Percentiles rank a stretch among this genome's conserved stretches.
These are phyloP conservation scores for Zosterops japonicus DNA, from an alignment of 2,113 vertebrate species.

Conservation along the genomic window DNA sequence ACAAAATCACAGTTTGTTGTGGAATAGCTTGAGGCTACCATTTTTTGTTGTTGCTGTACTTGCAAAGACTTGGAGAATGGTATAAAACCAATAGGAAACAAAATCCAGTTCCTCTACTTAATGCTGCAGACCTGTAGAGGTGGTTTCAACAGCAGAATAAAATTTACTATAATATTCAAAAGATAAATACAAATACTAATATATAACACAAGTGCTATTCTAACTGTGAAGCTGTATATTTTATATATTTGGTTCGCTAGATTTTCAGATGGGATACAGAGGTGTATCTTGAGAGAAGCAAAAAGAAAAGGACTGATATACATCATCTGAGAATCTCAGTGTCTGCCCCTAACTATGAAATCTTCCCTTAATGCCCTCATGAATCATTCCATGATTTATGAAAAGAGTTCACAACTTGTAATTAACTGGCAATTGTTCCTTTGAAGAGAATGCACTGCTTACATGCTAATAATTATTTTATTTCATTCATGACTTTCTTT, in stretches of 20 bases:
- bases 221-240: not conserved
- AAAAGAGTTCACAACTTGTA: not conserved
- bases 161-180: not conserved
- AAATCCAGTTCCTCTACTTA: not conserved
- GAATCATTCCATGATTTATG: not conserved
- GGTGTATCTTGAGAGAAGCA: not conserved
- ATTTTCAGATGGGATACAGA: not conserved
- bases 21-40: not conserved
- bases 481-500: not conserved
- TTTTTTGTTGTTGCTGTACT: not conserved
- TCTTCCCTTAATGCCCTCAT: not conserved
- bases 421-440: not conserved
- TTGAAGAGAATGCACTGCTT: not conserved
- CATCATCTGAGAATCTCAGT: not conserved
- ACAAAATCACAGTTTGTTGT: slow-evolving; percentile 26
- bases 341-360: not conserved
- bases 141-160: not conserved
- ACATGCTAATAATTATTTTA: not conserved
- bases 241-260: not conserved
- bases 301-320: not conserved
- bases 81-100: not conserved
- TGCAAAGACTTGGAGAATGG: not conserved
- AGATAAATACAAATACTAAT: not conserved
- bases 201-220: not conserved
- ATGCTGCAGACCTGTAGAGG: not conserved